A percentile compares a stretch with the other conserved stretches of the same genome.
These are phyloP conservation scores for Merluccius polli DNA, from an alignment of 2,797 vertebrate genomes.

Conservation along the genomic window DNA sequence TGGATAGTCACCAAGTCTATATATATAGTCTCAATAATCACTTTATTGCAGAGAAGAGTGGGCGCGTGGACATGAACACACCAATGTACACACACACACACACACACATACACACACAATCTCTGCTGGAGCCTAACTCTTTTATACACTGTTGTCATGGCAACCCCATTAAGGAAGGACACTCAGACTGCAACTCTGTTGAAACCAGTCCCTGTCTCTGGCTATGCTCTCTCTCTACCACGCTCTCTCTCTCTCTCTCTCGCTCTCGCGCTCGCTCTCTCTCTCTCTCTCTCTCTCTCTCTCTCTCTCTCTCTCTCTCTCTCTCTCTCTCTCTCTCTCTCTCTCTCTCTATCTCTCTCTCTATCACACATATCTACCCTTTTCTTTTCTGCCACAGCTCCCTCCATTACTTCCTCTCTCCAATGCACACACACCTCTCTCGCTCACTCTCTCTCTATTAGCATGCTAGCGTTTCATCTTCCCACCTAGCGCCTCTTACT, in stretches of 20 bases:
- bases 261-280: constrained; percentile 30
- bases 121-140: constrained; percentile 61
- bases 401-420: constrained; percentile 60
- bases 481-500: constrained; percentile 44
- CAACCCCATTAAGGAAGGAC: constrained; percentile 79
- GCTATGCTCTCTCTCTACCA: constrained; percentile 26
- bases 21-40: too few relatives aligned
- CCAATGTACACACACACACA: constrained; percentile 2
- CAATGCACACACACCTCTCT: constrained; percentile 51
- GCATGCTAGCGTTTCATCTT: constrained; percentile 54
- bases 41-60: too few relatives aligned
- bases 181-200: constrained; percentile 70
- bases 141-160: constrained; percentile 78
- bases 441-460: constrained; percentile 51
- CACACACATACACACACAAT: constrained; percentile 29
- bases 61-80: too few relatives aligned
- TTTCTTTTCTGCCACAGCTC: constrained; percentile 56
- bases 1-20: too few relatives aligned
- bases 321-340: constrained; percentile 23
- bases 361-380: constrained; percentile 40
- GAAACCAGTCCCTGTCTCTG: constrained; percentile 67
- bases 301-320: constrained; percentile 11
- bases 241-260: too few relatives aligned
- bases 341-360: constrained; percentile 32
- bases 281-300: not conserved